phyloP scores from a whole-genome alignment of 2,888 invertebrate species.

The Sycophila texana region DNA sequence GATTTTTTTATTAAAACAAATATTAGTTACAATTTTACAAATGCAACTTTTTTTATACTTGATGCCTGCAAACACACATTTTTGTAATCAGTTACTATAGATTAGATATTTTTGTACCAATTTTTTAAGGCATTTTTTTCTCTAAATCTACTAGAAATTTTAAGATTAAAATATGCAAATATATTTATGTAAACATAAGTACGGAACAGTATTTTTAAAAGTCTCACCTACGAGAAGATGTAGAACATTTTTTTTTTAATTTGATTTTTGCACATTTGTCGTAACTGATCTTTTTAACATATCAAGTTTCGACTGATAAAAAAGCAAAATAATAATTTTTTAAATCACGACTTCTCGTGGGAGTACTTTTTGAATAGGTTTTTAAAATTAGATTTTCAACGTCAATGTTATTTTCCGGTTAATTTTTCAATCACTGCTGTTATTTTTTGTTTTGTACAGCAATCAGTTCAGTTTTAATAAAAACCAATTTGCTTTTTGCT shows the following conservation, averaged over 20 bases:
- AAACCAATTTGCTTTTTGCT: neutral
- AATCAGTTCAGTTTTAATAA: neutral
- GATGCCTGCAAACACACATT: too few species aligned
- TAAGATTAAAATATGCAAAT: neutral
- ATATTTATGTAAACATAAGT: neutral
- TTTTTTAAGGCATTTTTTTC: constrained; percentile 40
- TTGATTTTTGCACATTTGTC: constrained; percentile 18
- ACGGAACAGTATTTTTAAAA: neutral
- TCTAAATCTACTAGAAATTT: too few species aligned
- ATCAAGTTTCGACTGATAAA: neutral
- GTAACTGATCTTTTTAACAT: neutral
- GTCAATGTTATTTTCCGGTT: constrained; percentile 45
- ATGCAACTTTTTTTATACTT: too few species aligned
- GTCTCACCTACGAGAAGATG: constrained; percentile 46
- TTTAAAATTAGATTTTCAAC: neutral
- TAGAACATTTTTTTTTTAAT: constrained; percentile 10
- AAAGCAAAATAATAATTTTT: constrained; percentile 6
- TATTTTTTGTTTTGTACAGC: neutral
- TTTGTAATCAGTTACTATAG: too few species aligned
- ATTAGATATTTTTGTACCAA: too few species aligned
- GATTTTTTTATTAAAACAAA: too few species aligned
- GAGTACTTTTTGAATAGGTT: neutral
- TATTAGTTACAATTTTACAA: too few species aligned
- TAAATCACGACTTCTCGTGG: constrained; percentile 44
- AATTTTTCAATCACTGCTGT: neutral